Evolutionary conservation across 2,797 vertebrate species (phyloP), one percentile per base, ranked within the genome.

Genomic region (Hippopotamyrus pictus): DNA sequence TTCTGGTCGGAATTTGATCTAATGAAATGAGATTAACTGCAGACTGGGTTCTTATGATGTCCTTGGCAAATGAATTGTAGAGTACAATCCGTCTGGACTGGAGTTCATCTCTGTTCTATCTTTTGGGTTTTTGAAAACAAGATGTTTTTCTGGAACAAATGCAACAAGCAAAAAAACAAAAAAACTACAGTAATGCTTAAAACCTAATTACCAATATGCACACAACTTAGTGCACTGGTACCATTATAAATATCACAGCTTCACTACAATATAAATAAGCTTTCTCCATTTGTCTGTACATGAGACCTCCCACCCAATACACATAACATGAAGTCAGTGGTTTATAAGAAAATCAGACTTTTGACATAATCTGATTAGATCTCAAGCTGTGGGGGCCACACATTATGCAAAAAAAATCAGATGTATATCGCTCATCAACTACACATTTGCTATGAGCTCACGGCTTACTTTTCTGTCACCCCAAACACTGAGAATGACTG

Each of bases 21-120:
- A 79, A 79, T 79, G 82, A 84, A 84, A 51, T 84, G 82, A 84
- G 46, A 84, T 84, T 51, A 84, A 51, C 82, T 53, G n/a, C 46
- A 51, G 82, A 11, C 69, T 41, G 14, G 33, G 51, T 87, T 59
- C 6, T 87, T 87, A 87, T 8, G 33, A 87, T 22, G 12, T 54
- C 83, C 50, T 53, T 53, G 19, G 83, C 12, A 29, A 86, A 51
- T 86, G 22, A 54, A 54, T 53, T 29, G 76, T 46, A 82, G 76
- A 46, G 73, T 82, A 17, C 41, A 46, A 46, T 41, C 76, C 8
- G 41, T 46, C 76, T 82, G 76, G 76, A 44, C 73, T 19, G 17
- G 73, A 82, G 76, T 46, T 82, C 76, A 82, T 82, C 76, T 46
- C 37, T 82, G 37, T 79, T 79, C 37, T 19, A 12, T 41, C 73